Conservation (phyloP, 2,888 invertebrate species). For the Paralinhomoeus sp. region DNA sequence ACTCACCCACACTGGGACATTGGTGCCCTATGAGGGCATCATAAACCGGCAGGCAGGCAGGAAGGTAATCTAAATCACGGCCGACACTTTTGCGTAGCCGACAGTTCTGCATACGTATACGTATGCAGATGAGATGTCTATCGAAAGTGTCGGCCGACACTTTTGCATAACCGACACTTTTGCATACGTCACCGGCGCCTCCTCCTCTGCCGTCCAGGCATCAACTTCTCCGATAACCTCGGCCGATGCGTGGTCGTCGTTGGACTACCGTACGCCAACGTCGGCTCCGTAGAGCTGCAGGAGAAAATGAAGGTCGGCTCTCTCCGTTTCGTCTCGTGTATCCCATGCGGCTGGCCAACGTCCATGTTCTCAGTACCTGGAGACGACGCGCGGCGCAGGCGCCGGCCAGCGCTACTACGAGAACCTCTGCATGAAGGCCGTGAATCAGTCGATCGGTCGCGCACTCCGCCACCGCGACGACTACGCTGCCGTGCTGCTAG, state of each 20-base stretch:
- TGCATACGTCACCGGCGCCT: too few relatives aligned
- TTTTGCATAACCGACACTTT: too few relatives aligned
- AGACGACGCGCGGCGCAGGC: neutral
- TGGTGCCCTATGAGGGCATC: too few relatives aligned
- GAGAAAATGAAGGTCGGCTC: constrained; percentile 48
- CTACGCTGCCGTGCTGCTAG: constrained; percentile 64
- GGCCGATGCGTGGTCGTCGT: constrained; percentile 71
- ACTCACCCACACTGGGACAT: too few relatives aligned
- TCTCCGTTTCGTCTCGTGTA: too few relatives aligned
- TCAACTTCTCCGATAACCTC: constrained; percentile 80
- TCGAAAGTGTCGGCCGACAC: too few relatives aligned
- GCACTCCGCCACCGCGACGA: constrained; percentile 78
- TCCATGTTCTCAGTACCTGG: constrained; percentile 1
- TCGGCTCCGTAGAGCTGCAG: constrained; percentile 46
- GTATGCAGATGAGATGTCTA: too few relatives aligned
- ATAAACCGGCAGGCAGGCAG: too few relatives aligned
- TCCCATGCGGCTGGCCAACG: too few relatives aligned
- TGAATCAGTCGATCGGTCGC: constrained; percentile 77
- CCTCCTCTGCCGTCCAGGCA: constrained; percentile 24
- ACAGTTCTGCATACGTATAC: too few relatives aligned
- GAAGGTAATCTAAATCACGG: too few relatives aligned
- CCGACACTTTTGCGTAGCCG: too few relatives aligned
- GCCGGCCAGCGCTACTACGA: constrained; percentile 39
- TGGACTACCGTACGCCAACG: constrained; percentile 86
- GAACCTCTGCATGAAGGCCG: constrained; percentile 84